Evolutionary conservation across 1,140 invertebrate genomes (phyloP).

Genomic region (Melitaea cinxia): DNA sequence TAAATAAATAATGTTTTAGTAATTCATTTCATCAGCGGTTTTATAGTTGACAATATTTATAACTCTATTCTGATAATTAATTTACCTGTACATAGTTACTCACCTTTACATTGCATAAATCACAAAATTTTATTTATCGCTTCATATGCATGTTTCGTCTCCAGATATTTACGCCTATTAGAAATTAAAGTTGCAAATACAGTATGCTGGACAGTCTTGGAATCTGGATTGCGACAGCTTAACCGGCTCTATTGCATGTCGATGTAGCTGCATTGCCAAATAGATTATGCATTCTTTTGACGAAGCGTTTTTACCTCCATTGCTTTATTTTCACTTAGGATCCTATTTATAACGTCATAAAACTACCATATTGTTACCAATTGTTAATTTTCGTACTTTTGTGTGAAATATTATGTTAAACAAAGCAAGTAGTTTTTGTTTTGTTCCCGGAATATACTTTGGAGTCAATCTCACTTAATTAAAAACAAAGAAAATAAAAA

Average conservation of each 20-base stretch:
- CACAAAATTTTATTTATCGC: too few species aligned
- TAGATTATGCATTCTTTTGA: constrained; percentile 53
- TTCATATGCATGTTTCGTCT: constrained; percentile 7
- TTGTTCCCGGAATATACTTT: neutral
- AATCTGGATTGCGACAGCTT: constrained; percentile 62
- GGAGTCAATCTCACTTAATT: neutral
- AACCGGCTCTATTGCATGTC: constrained; percentile 56
- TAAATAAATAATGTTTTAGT: too few species aligned
- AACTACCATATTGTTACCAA: neutral
- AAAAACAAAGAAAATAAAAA: neutral
- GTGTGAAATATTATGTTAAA: neutral
- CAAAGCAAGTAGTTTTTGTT: neutral
- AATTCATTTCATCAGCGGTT: too few species aligned
- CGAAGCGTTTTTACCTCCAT: constrained; percentile 9
- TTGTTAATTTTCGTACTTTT: neutral
- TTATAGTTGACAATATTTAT: too few species aligned
- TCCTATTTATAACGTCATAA: neutral
- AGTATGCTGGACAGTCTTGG: constrained; percentile 41
- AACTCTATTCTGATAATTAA: too few species aligned
- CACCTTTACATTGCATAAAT: too few species aligned
- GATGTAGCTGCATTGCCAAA: constrained; percentile 60
- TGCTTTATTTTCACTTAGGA: neutral
- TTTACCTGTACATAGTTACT: too few species aligned
- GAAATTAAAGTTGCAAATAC: constrained; percentile 33
- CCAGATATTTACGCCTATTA: constrained; percentile 25